Evolutionary conservation across 2,888 invertebrate genomes (phyloP), one percentile per base, ranked within the genome.

Genomic region (Drosophila nigricruria): DNA sequence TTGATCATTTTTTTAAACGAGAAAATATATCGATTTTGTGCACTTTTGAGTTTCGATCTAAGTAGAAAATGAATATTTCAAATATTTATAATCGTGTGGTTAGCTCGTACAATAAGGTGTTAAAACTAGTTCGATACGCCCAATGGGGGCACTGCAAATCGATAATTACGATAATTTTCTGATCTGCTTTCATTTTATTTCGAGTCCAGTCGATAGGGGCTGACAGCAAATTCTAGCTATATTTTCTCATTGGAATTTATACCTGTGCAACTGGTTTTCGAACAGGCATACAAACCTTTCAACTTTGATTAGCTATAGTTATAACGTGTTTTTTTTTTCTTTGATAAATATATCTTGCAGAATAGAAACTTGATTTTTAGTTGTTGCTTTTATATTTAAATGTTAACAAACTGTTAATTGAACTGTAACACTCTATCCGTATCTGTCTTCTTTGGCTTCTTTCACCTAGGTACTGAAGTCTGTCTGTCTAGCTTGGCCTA

Each of bases 381-480:
- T 16, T 36, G 16, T 5, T n/a, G n/a, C n/a, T 5, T 36, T n/a
- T 40, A 9, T 40, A 18, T 40, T 40, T 18, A 9, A 40, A 40
- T 9, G 18, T 40, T 40, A 18, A 10, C 18, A 10, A 40, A 10
- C 40, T 40, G 40, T 40, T 27, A 27, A n/a, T 18, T 12, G 18
- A 45, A 34, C 60, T 32, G 54, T 49, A 57, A 42, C 40, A 67
- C 68, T 50, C 14, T 23, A 42, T 23, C 20, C 18, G 3, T 34
- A 3, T 34, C 23, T 70, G 16, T 25, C 9, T 25, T 16, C 14
- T 18, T 12, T 45, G 9, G 27, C 2, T 27, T 45, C 2, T 30
- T 30, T 23, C 6, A 63, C 23, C 47, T 47, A 69, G 70, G 70
- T 70, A 69, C 70, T 69, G 14, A 23, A 53, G 45, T 58, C 18